Base-by-base conservation (phyloP, 1,140 invertebrate species). In the Neoseiulus cucumeris region DNA sequence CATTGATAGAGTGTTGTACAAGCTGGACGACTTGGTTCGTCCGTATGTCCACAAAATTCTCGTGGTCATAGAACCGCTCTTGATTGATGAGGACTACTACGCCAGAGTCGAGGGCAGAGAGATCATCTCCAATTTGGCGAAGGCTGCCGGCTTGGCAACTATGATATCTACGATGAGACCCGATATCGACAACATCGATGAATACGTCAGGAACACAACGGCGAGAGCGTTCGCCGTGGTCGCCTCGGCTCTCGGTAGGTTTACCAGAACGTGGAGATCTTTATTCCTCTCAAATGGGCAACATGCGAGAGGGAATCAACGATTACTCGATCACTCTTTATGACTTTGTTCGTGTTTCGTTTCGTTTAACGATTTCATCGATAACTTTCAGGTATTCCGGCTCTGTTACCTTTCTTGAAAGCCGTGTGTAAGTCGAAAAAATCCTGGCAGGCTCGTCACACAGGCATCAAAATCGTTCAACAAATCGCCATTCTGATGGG, bases 151-250 rank as follows among this genome's bases (percentile, higher is more conserved):
- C 67, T 79, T 99, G 29, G 96, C 96, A 0, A 99, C 96, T 7
- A 99, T 99, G 96, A 99, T 99, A 72, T 98, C 95, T 0, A 98
- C 95, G 0, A 98, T 99, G 96, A 82, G 96, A 77, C 96, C 96
- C 4, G 96, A 99, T 80, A 99, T 99, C 74, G 96, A 99, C 75
- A 99, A 99, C 74, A 97, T 98, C 72, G 96, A 99, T 78, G 96
- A 99, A 79, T 99, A 98, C 71, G 96, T 99, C 0, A 80, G 96
- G 74, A 99, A 99, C 75, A 99, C 96, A 0, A 99, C 96, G 9
- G 95, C 96, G 1, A 80, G 96, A 72, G 96, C 96, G 0, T 99
- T 99, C 77, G 96, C 96, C 44, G 95, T 99, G 0, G 96, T 99
- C 1, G 96, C 96, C 0, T 98, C 94, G 9, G 95, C 96, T 66